Conservation (phyloP, 2,888 invertebrate species). For the Morinoia aosen region DNA sequence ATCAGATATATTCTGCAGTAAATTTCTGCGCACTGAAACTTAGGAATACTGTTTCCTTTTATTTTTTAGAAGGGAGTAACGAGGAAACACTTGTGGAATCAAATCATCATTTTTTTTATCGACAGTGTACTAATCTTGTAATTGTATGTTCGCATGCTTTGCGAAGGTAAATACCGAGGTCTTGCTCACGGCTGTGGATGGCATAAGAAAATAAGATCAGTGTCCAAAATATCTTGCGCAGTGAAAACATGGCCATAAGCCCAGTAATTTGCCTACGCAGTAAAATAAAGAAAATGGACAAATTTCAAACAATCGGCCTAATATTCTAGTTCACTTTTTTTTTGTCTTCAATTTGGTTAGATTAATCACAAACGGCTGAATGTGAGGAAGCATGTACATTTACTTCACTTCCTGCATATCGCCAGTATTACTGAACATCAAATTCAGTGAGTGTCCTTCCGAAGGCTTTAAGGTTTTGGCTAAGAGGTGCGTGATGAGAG, state of each 20-base stretch:
- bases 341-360: not conserved
- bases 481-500: not conserved
- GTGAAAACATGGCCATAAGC: not conserved
- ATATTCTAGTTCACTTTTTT: not conserved
- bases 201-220: too few relatives aligned
- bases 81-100: too few relatives aligned
- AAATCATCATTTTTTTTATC: too few relatives aligned
- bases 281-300: not conserved
- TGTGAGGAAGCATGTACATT: too few relatives aligned
- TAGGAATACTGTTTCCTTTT: not conserved
- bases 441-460: not conserved
- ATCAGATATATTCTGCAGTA: too few relatives aligned
- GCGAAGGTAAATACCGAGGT: too few relatives aligned
- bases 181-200: too few relatives aligned
- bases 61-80: not conserved
- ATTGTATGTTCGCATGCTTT: too few relatives aligned
- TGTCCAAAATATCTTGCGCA: not conserved
- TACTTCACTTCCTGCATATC: not conserved
- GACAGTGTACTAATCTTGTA: too few relatives aligned
- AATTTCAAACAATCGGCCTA: not conserved
- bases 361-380: too few relatives aligned
- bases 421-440: not conserved
- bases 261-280: not conserved
- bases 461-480: not conserved
- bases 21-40: too few relatives aligned